These are phyloP conservation scores for Anoura caudifer DNA, from an alignment of 2,113 vertebrate genomes.

Conservation along the genomic window DNA sequence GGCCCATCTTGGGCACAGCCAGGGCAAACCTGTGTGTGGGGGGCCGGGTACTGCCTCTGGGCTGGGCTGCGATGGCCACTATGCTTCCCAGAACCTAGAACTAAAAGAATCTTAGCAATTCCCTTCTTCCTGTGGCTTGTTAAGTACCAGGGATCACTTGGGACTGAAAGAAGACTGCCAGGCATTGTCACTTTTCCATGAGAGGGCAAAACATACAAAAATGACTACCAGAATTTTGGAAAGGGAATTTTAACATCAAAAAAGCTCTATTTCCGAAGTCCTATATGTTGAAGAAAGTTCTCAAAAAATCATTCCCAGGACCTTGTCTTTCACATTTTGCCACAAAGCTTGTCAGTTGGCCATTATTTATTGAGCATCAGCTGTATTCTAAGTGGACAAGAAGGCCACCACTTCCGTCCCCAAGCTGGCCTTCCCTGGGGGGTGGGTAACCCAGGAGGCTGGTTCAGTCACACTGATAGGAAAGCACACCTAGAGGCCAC, in stretches of 20 bases:
- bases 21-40: not conserved
- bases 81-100: not conserved
- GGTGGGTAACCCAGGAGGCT: not conserved
- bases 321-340: not conserved
- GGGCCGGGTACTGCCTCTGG: not conserved
- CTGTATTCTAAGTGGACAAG: not conserved
- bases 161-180: not conserved
- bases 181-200: not conserved
- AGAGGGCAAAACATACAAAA: not conserved
- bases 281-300: not conserved
- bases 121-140: not conserved
- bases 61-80: not conserved
- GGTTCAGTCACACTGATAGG: not conserved
- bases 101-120: not conserved
- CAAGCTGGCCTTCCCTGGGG: not conserved
- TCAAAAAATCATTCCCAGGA: not conserved
- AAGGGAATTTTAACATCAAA: not conserved
- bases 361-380: not conserved
- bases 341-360: not conserved
- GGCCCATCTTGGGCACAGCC: not conserved
- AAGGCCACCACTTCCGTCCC: not conserved
- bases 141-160: not conserved
- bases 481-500: not conserved
- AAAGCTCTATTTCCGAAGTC: not conserved
- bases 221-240: not conserved